Conservation (phyloP, 2,113 vertebrate species). For the Entelurus aequoreus region DNA sequence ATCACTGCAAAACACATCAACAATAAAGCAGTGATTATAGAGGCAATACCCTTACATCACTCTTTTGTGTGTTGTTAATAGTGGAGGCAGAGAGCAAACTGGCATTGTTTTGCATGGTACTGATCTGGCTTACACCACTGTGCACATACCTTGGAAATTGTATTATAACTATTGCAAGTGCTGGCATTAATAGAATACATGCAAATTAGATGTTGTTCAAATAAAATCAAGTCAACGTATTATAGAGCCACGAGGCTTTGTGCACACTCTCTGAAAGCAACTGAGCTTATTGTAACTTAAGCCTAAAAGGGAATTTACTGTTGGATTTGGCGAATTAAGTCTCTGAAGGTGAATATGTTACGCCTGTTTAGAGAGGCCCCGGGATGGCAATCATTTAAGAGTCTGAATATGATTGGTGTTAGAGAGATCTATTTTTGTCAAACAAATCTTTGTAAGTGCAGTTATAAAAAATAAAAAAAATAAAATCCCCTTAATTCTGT, state of each 20-base stretch:
- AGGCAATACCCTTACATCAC: too few species aligned
- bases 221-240: neutral
- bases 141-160: neutral
- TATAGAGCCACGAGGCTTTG: neutral
- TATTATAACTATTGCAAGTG: neutral
- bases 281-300: neutral
- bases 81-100: neutral
- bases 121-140: neutral
- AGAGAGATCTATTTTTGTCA: neutral
- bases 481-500: constrained; percentile 4
- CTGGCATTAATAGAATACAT: neutral
- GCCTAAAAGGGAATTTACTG: neutral
- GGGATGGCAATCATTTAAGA: neutral
- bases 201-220: neutral
- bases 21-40: too few species aligned
- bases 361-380: neutral
- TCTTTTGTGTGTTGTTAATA: neutral
- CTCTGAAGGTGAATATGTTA: neutral
- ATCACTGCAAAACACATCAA: too few species aligned
- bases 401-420: neutral
- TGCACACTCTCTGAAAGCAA: neutral
- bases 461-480: too few species aligned
- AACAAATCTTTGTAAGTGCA: too few species aligned
- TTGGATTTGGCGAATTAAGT: neutral
- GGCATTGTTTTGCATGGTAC: neutral